Percentiles rank a stretch among this genome's conserved stretches.
phyloP scores from a whole-genome alignment of 2,888 invertebrate species.

The Polydrusus tereticollis region DNA sequence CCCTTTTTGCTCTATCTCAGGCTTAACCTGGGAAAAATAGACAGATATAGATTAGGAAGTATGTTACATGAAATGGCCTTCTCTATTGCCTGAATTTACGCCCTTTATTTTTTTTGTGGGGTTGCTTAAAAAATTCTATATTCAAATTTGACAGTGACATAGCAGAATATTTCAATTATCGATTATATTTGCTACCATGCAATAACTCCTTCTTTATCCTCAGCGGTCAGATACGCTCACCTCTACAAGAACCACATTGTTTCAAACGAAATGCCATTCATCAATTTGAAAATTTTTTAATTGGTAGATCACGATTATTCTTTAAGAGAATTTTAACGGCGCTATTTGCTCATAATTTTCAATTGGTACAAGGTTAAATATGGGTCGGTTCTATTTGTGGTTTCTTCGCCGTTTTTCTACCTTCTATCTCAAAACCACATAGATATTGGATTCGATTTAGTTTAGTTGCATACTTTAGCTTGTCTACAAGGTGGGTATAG shows the following conservation, averaged over 20 bases:
- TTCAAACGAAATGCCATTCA: slow-evolving; percentile 45
- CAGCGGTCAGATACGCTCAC: slow-evolving; percentile 41
- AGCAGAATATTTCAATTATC: too few relatives aligned
- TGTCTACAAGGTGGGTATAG: too few relatives aligned
- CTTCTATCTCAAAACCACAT: background rate
- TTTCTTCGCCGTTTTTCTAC: background rate
- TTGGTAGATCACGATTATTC: slow-evolving; percentile 44
- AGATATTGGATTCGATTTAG: background rate
- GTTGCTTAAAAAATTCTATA: too few relatives aligned
- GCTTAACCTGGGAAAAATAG: too few relatives aligned
- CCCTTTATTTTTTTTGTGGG: too few relatives aligned
- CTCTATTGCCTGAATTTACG: too few relatives aligned
- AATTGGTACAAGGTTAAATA: slow-evolving; percentile 43
- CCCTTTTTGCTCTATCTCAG: too few relatives aligned
- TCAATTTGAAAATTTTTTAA: slow-evolving; percentile 45
- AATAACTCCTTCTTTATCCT: slow-evolving; percentile 16
- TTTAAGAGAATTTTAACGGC: slow-evolving; percentile 42
- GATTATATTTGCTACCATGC: background rate
- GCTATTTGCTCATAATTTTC: slow-evolving; percentile 43
- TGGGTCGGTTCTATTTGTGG: slow-evolving; percentile 38
- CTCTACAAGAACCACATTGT: slow-evolving; percentile 45
- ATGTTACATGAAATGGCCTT: too few relatives aligned
- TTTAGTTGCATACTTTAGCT: too few relatives aligned
- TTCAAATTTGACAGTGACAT: too few relatives aligned
- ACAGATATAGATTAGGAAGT: too few relatives aligned